phyloP scores from a whole-genome alignment of 2,888 invertebrate genomes.

The Troglohyphantes excavatus region DNA sequence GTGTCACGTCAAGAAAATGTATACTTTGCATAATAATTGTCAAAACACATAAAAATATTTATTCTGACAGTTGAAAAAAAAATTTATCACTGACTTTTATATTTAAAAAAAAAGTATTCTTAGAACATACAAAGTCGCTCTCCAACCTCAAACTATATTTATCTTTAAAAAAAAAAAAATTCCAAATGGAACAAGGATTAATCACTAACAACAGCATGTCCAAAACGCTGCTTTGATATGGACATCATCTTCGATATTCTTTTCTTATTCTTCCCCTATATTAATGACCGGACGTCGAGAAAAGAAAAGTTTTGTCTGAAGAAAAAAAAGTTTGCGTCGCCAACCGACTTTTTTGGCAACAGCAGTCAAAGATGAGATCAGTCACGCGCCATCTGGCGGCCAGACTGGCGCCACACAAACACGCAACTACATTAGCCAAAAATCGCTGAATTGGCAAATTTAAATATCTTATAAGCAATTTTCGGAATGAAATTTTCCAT shows the following conservation, averaged over 20 bases:
- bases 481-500: too few species aligned
- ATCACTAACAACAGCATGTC: conserved; percentile 48
- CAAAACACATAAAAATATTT: too few species aligned
- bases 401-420: conserved; percentile 65
- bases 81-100: too few species aligned
- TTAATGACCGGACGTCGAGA: conserved; percentile 62
- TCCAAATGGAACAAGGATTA: conserved; percentile 27
- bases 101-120: neutral
- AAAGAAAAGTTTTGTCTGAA: conserved; percentile 69
- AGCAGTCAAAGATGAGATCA: conserved; percentile 55
- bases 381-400: conserved; percentile 77
- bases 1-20: too few species aligned
- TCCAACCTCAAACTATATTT: neutral
- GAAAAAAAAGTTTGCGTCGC: conserved; percentile 74
- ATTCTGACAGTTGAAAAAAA: too few species aligned
- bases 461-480: too few species aligned
- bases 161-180: conserved; percentile 1
- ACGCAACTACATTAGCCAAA: too few species aligned
- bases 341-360: conserved; percentile 71
- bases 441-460: too few species aligned
- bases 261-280: conserved; percentile 42
- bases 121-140: neutral
- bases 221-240: conserved; percentile 7
- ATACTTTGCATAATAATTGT: too few species aligned
- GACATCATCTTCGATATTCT: conserved; percentile 47